Conservation (phyloP, 2,797 vertebrate species). For the Octomys mimax region DNA sequence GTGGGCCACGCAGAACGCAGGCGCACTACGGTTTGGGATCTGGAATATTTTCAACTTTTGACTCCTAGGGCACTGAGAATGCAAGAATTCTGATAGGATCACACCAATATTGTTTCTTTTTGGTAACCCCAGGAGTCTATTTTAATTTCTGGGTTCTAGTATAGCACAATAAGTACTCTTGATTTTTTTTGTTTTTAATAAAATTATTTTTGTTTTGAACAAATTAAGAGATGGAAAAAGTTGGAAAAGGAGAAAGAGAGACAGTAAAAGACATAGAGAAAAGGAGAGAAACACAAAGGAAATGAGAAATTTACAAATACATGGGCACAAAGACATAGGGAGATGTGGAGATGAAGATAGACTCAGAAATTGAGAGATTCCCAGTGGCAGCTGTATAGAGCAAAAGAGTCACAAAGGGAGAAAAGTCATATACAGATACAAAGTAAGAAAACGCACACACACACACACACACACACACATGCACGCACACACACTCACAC, state of each 20-base stretch:
- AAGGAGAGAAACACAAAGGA: background rate
- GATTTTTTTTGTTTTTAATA: constrained; percentile 32
- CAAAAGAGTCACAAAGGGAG: background rate
- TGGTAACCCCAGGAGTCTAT: background rate
- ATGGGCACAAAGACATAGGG: background rate
- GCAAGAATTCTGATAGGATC: background rate
- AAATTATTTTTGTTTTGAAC: constrained; percentile 44
- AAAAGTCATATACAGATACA: background rate
- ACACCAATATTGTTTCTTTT: background rate
- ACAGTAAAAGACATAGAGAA: background rate
- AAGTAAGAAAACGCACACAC: background rate
- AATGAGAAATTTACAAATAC: background rate
- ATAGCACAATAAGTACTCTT: background rate
- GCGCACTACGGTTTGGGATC: background rate
- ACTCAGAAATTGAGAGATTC: background rate
- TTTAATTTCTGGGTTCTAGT: constrained; percentile 17
- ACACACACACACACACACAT: rapidly evolving
- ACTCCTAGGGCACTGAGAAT: background rate
- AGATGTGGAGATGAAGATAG: background rate
- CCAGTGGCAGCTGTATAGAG: background rate
- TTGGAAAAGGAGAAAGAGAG: background rate
- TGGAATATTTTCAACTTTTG: constrained; percentile 43
- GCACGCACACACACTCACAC: rapidly evolving
- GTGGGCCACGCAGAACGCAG: background rate
- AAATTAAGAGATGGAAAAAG: background rate